Evolutionary conservation across 2,113 vertebrate species (phyloP), one percentile per base, ranked within the genome.

Genomic region (Halcyon malimbica): DNA sequence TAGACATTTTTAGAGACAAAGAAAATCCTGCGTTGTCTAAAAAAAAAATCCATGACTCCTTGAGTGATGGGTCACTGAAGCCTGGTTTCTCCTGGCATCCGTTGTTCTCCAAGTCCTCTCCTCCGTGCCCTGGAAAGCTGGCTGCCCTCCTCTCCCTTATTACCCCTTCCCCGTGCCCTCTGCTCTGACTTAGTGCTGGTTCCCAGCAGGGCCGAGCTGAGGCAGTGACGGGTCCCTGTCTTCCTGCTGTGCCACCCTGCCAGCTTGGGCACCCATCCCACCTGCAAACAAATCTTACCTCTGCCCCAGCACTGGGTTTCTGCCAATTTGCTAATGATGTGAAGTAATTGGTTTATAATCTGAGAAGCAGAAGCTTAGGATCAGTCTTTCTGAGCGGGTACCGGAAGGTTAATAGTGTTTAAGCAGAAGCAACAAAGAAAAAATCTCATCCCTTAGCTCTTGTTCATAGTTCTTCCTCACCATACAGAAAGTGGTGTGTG

Each of bases 141-240:
- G 1, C 42, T 65, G 21, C 20, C 44, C 26, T 75, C 16, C 20
- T 69, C 28, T 83, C 21, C 50, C 11, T 42, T 73, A 28, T 10
- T 50, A 16, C 9, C 5, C 25, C 29, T 92, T 83, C 29, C 23
- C 29, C 26, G 4, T 78, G 50, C 54, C 19, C 37, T 77, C 35
- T 68, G 10, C 50, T 91, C 41, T 82, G 14, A 35, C 4, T 39
- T 57, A 13, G 16, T 14, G 54, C n/a, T 7, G 4, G 5, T 39
- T 87, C 50, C 7, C 64, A 74, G 14, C 13, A 13, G 53, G 41
- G 29, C 29, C 3, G 5, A 54, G 20, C 53, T 64, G 41, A 54
- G 33, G 44, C 39, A 86, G n/a, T 1, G 0, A 0, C 2, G 1
- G 13, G 24, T 63, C 11, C 16, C 31, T 78, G 20, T 46, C 31